Conservation (phyloP, 2,113 vertebrate species). For the Athene cunicularia region DNA sequence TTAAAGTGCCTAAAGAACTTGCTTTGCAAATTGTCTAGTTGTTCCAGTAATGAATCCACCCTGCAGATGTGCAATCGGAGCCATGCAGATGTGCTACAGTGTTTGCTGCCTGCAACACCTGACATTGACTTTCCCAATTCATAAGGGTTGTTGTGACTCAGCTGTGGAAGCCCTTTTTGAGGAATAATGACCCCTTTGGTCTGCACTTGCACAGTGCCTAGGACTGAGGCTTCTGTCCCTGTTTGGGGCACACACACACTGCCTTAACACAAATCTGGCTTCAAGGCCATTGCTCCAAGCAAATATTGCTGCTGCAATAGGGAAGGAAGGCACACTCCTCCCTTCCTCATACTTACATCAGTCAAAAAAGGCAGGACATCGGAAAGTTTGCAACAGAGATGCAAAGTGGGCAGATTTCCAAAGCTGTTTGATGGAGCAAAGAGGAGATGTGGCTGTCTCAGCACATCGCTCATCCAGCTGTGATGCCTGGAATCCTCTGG, state of each 20-base stretch:
- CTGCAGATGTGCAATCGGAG: background rate
- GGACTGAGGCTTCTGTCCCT: background rate
- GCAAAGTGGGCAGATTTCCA: background rate
- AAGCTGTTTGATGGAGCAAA: background rate
- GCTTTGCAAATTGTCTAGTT: background rate
- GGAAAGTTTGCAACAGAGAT: background rate
- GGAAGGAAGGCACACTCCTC: background rate
- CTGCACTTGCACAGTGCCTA: background rate
- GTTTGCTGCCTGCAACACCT: background rate
- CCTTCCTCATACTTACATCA: fast-evolving
- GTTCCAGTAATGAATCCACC: background rate
- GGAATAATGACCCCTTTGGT: background rate
- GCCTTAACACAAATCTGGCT: background rate
- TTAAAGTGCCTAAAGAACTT: background rate
- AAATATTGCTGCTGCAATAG: background rate
- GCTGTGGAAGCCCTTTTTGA: background rate
- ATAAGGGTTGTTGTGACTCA: background rate
- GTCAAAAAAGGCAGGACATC: background rate
- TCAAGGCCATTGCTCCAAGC: background rate
- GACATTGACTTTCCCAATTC: background rate
- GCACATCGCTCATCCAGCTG: no score
- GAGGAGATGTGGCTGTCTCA: background rate
- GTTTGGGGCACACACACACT: fast-evolving
- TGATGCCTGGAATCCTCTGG: background rate
- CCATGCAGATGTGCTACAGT: fast-evolving